phyloP scores from a whole-genome alignment of 1,140 invertebrate species.

The Copidosoma floridanum region DNA sequence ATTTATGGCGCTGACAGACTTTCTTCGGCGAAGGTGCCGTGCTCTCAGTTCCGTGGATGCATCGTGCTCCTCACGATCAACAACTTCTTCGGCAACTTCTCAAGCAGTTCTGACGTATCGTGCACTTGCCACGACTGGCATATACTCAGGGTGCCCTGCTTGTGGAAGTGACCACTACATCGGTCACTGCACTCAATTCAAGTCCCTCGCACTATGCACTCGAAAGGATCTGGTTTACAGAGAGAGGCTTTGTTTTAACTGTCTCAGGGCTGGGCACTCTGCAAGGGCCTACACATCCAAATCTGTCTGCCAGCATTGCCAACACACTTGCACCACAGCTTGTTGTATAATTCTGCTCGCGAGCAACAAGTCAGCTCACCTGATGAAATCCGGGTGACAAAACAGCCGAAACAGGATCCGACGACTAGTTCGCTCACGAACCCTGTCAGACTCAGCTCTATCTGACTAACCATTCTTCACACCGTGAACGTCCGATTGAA shows the following conservation, averaged over 20 bases:
- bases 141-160: neutral
- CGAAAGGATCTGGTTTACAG: neutral
- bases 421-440: neutral
- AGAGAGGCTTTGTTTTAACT: neutral
- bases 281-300: neutral
- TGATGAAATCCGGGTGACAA: neutral
- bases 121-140: neutral
- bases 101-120: neutral
- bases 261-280: neutral
- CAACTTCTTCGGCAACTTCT: neutral
- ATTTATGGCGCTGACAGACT: neutral
- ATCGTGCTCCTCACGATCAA: neutral
- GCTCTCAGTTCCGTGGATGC: neutral
- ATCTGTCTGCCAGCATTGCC: neutral
- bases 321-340: neutral
- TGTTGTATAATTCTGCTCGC: neutral
- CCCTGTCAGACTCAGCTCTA: neutral
- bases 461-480: neutral
- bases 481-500: neutral
- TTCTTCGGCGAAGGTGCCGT: neutral
- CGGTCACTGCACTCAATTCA: neutral
- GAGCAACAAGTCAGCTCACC: neutral
- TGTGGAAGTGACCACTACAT: neutral
- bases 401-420: neutral
- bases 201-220: neutral